These are phyloP conservation scores for Andrena praecox DNA, from an alignment of 2,888 invertebrate genomes.

Conservation along the genomic window DNA sequence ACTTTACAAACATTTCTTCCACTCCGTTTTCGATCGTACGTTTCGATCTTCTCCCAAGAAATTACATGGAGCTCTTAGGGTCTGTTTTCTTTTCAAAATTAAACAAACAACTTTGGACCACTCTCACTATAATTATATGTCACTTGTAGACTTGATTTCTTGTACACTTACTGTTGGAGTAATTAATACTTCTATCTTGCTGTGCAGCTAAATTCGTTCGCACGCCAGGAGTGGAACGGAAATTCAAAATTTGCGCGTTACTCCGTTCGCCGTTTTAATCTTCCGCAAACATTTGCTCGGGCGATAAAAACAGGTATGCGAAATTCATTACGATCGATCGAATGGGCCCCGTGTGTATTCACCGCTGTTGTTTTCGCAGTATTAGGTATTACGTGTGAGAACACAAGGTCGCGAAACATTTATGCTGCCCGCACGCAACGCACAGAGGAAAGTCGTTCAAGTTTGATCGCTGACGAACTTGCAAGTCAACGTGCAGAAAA, in stretches of 20 bases:
- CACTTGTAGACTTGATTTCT: too few relatives aligned
- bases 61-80: too few relatives aligned
- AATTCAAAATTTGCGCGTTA: neutral
- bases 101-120: too few relatives aligned
- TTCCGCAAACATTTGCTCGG: constrained; percentile 48
- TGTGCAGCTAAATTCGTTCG: neutral
- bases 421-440: constrained; percentile 7
- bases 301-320: constrained; percentile 28
- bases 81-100: too few relatives aligned
- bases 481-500: neutral
- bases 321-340: constrained; percentile 27
- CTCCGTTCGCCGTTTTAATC: constrained; percentile 40
- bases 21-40: too few relatives aligned
- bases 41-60: too few relatives aligned
- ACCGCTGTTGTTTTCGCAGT: constrained; percentile 19
- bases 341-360: neutral
- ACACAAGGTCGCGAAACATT: constrained; percentile 27
- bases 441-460: constrained; percentile 7
- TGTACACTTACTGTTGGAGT: too few relatives aligned
- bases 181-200: too few relatives aligned
- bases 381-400: constrained; percentile 13
- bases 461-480: constrained; percentile 20
- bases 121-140: too few relatives aligned
- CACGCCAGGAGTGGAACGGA: neutral
- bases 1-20: too few relatives aligned